phyloP scores from a whole-genome alignment of 2,888 invertebrate species.

The Apamea epomidion region DNA sequence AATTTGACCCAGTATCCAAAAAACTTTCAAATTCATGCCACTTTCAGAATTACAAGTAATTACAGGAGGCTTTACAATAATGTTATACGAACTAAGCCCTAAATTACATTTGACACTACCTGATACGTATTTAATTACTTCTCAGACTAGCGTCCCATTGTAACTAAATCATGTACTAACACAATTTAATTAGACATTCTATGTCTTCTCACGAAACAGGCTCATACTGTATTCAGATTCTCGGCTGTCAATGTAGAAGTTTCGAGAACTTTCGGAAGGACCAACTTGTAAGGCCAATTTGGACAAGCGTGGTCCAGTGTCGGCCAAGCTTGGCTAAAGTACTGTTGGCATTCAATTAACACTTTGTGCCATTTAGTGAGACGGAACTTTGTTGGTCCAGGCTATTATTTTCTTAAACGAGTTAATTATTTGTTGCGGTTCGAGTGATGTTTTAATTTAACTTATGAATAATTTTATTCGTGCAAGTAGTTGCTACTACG shows the following conservation, averaged over 20 bases:
- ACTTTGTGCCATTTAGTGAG: slow-evolving; percentile 49
- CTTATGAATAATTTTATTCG: not conserved
- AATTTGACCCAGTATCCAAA: not conserved
- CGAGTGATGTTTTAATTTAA: slow-evolving; percentile 40
- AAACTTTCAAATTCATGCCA: slow-evolving; percentile 2
- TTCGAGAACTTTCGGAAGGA: slow-evolving; percentile 46
- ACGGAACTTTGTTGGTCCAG: slow-evolving; percentile 38
- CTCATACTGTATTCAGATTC: slow-evolving; percentile 35
- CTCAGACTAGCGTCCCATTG: slow-evolving; percentile 15
- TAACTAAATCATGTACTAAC: slow-evolving; percentile 20
- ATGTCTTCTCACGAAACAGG: slow-evolving; percentile 6
- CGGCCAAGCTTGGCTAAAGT: slow-evolving; percentile 40
- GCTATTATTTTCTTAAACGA: slow-evolving; percentile 46
- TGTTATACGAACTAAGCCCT: slow-evolving; percentile 30
- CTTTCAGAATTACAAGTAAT: slow-evolving; percentile 22
- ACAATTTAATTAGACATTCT: slow-evolving; percentile 24
- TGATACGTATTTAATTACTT: slow-evolving; percentile 28
- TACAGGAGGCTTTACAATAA: slow-evolving; percentile 22
- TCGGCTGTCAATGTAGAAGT: slow-evolving; percentile 20
- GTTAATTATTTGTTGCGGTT: slow-evolving; percentile 38
- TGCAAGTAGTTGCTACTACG: too few relatives aligned
- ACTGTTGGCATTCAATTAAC: slow-evolving; percentile 58
- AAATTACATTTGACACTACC: slow-evolving; percentile 15
- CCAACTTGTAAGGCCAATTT: slow-evolving; percentile 60
- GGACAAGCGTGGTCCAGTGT: slow-evolving; percentile 43